phyloP scores from a whole-genome alignment of 2,113 vertebrate genomes.

The Halcyon malimbica region DNA sequence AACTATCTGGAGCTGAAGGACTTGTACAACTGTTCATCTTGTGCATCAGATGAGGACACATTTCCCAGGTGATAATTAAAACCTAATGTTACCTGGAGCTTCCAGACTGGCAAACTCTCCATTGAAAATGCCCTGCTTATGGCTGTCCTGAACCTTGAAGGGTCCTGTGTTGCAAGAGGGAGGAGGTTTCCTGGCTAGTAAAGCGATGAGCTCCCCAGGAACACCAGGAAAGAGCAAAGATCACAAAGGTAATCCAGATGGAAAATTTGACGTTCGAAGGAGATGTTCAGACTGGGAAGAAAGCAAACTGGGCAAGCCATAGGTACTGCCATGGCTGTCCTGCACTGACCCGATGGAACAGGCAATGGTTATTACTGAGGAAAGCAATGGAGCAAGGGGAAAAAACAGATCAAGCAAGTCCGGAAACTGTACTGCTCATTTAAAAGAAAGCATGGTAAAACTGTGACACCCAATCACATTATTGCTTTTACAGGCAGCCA shows the following conservation, averaged over 20 bases:
- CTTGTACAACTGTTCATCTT: not conserved
- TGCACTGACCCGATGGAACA: not conserved
- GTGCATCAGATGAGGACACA: not conserved
- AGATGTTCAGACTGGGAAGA: not conserved
- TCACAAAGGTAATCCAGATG: not conserved
- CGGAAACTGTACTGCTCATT: not conserved
- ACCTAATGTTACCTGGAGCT: not conserved
- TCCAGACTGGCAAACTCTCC: not conserved
- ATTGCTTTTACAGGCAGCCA: constrained; percentile 42
- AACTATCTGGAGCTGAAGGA: not conserved
- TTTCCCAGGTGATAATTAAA: not conserved
- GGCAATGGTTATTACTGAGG: not conserved
- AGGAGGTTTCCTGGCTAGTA: not conserved
- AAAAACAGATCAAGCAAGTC: not conserved
- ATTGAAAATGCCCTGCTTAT: not conserved
- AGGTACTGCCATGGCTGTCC: not conserved
- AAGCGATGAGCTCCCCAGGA: not conserved
- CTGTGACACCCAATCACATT: not conserved
- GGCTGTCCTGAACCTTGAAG: not conserved
- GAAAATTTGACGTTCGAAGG: not conserved
- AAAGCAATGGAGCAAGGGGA: not conserved
- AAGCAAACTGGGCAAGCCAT: not conserved
- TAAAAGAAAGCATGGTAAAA: not conserved
- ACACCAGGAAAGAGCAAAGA: not conserved
- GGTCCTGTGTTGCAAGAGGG: not conserved